Evolutionary conservation across 2,113 vertebrate species (phyloP), one percentile per base, ranked within the genome.

Genomic region (Camarhynchus parvulus): DNA sequence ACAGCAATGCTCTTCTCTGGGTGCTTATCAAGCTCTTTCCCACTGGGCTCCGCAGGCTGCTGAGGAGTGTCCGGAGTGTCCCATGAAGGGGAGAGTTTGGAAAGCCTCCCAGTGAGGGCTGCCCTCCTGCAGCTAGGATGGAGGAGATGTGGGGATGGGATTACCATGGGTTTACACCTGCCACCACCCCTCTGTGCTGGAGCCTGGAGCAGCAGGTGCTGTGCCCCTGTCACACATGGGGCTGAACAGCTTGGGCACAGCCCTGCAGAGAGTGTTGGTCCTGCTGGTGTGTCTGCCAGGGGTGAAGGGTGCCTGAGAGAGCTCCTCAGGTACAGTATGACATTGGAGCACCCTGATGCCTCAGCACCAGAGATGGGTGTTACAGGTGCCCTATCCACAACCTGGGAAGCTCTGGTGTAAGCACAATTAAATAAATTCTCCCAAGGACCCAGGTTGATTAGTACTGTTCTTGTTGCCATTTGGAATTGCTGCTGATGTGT

Each of bases 221-320:
- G 70, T 18, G 8, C 63, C 25, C n/a, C 47, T 24, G 10, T 23
- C 55, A 21, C 0, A 4, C 28, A 7, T 0, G 1, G 77, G 64
- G 64, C 23, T 69, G 85, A 25, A 23, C 28, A 44, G 4, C 11
- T 17, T 0, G 0, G 31, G 52, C 33, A 55, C 72, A 72, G 76
- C 67, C 30, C 58, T 46, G 33, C 20, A 2, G 3, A 49, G 49
- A 46, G 25, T 3, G 1, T 23, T 58, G n/a, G 13, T 19, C 24
- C 49, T 1, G 0, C 21, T 2, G 2, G 1, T 20, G 23, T 55
- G 41, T 13, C 61, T 74, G 80, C 66, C 47, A 49, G 15, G 15
- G 53, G 2, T 42, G 72, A 55, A 50, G 28, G 12, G 39, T 67
- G 21, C 33, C 59, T 95, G 85, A 19, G 52, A 53, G n/a, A 44